Base-by-base conservation (phyloP, 2,888 invertebrate species). In the Yponomeuta plumbellus region DNA sequence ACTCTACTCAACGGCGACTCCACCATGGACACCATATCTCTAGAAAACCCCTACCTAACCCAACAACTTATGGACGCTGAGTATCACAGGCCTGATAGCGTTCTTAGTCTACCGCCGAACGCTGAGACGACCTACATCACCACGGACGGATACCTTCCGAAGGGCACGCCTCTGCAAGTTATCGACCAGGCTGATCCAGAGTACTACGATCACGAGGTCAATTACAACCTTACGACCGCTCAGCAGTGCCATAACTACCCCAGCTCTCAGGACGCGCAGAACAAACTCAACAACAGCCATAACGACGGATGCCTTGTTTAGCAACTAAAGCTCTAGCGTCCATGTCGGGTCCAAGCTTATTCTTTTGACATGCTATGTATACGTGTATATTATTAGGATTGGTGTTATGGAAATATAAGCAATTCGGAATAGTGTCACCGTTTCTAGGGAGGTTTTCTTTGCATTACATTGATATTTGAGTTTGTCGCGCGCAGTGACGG, bases 291-390 rank as follows among this genome's bases (percentile, higher is more conserved):
- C 74, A 92, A 85, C 78, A 92, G 92, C 74, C 86, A 93, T 72
- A 93, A 93, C 77, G 93, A 93, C 75, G 93, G 93, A 69, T 94
- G 94, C 79, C 92, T 94, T 84, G 93, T 93, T 76, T 94, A 92
- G 88, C 72, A 20, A 22, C 58, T 61, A 20, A 64, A 17, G n/a
- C 13, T 59, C 58, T 17, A 20, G 52, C 66, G 63, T 76, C 76
- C 74, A 80, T 52, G 66, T 82, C 80, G 88, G 87, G 88, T 88
- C 88, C 88, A 88, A 89, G 83, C 77, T 80, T 80, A 78, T 67
- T 75, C 81, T 84, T 83, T 81, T 77, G 83, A 83, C 79, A 81
- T 80, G 44, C 5, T 52, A 52, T 52, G 85, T 88, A 86, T 86
- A 87, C 86, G 86, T 86, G 81, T 85, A 82, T 65, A 76, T 81